Evolutionary conservation across 2,797 vertebrate species (phyloP).

Genomic region (Calcarius lapponicus): DNA sequence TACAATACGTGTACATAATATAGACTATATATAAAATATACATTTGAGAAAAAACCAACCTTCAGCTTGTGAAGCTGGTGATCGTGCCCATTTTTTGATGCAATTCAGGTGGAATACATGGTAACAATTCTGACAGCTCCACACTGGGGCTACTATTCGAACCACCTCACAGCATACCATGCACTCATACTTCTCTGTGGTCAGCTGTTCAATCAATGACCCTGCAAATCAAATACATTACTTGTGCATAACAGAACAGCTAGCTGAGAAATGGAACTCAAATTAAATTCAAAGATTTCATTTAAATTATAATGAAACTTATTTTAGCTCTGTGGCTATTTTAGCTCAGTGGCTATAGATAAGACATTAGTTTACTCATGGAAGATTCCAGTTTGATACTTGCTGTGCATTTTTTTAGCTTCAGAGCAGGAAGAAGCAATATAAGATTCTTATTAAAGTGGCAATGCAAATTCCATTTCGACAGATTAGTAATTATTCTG

Average conservation of each 20-base stretch:
- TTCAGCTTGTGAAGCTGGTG: constrained; percentile 94
- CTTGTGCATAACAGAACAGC: neutral
- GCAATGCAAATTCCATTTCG: neutral
- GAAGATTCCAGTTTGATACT: neutral
- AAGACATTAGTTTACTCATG: neutral
- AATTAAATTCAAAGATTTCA: neutral
- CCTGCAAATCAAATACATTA: constrained; percentile 74
- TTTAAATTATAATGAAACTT: neutral
- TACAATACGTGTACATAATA: neutral
- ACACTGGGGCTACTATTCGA: constrained; percentile 88
- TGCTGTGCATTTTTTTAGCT: neutral
- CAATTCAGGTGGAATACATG: constrained; percentile 98
- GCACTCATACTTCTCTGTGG: constrained; percentile 96
- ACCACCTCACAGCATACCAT: constrained; percentile 98
- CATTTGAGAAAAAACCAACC: constrained; percentile 74
- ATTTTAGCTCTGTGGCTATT: neutral
- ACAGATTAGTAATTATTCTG: neutral
- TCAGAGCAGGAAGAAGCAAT: neutral
- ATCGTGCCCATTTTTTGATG: constrained; percentile 98
- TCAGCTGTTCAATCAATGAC: constrained; percentile 94
- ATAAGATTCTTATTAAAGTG: neutral
- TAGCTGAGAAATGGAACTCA: neutral
- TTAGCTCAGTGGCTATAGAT: neutral
- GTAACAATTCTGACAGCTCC: constrained; percentile 97
- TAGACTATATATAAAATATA: neutral